phyloP scores from a whole-genome alignment of 2,797 vertebrate genomes.

The Botia kubotai region DNA sequence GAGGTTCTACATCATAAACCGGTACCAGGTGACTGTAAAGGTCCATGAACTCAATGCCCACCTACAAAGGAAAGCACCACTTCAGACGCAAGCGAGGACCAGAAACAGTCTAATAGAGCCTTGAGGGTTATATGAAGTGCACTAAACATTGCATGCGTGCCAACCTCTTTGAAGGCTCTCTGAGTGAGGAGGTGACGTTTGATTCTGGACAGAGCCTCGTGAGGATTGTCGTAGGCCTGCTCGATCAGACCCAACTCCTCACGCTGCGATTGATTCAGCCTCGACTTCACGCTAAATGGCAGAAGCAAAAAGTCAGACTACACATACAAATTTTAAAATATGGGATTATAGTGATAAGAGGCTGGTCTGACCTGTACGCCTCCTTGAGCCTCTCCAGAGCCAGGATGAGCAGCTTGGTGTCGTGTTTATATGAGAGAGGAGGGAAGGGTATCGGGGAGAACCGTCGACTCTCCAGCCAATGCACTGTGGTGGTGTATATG shows the following conservation, averaged over 20 bases:
- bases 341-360: background rate
- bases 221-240: constrained; percentile 98
- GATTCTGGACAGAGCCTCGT: constrained; percentile 97
- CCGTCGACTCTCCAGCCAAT: constrained; percentile 97
- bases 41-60: constrained; percentile 99
- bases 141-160: constrained; percentile 3
- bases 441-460: constrained; percentile 99
- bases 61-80: constrained; percentile 73
- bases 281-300: constrained; percentile 90
- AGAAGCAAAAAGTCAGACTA: background rate
- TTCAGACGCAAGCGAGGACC: background rate
- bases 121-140: background rate
- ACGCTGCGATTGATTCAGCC: constrained; percentile 97
- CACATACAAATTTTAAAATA: background rate
- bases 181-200: constrained; percentile 99
- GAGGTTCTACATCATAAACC: constrained; percentile 96
- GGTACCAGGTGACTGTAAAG: constrained; percentile 98
- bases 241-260: constrained; percentile 97
- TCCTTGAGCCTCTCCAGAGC: constrained; percentile 98
- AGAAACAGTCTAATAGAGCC: background rate
- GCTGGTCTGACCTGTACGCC: constrained; percentile 89
- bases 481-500: constrained; percentile 98
- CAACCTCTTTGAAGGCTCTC: constrained; percentile 98
- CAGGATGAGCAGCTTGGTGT: constrained; percentile 97
- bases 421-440: constrained; percentile 97